Conservation (phyloP, 2,113 vertebrate species). For the Caracal caracal region DNA sequence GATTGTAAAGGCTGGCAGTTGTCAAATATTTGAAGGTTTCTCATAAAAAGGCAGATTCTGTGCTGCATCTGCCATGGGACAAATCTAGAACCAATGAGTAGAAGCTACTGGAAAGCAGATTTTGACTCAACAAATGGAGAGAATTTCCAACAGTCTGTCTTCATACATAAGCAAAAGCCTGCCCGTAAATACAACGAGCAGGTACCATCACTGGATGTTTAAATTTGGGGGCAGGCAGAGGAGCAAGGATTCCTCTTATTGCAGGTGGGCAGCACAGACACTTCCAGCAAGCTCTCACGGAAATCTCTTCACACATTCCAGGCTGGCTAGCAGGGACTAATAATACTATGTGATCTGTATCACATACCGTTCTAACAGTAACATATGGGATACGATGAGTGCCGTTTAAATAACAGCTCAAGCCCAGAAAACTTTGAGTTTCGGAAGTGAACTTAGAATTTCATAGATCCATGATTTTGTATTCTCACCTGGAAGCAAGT, state of each 20-base stretch:
- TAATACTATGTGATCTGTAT: neutral
- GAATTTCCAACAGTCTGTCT: neutral
- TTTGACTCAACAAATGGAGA: neutral
- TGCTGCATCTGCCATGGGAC: neutral
- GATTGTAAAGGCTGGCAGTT: neutral
- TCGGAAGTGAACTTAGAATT: neutral
- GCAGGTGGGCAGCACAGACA: neutral
- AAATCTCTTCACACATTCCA: neutral
- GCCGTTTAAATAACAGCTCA: neutral
- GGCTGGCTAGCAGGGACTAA: neutral
- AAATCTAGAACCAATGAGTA: neutral
- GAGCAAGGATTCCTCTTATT: neutral
- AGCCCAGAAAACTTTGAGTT: neutral
- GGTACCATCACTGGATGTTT: neutral
- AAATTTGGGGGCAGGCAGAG: neutral
- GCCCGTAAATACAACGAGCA: neutral
- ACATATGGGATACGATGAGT: neutral
- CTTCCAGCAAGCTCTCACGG: neutral
- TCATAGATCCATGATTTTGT: neutral
- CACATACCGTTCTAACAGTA: neutral
- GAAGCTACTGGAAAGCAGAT: neutral
- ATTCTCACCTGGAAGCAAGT: constrained; percentile 5
- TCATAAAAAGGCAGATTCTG: neutral
- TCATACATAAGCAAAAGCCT: neutral
- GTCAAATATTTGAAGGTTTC: neutral